Base-by-base conservation (phyloP, 2,888 invertebrate species). In the Sesamia inferens region DNA sequence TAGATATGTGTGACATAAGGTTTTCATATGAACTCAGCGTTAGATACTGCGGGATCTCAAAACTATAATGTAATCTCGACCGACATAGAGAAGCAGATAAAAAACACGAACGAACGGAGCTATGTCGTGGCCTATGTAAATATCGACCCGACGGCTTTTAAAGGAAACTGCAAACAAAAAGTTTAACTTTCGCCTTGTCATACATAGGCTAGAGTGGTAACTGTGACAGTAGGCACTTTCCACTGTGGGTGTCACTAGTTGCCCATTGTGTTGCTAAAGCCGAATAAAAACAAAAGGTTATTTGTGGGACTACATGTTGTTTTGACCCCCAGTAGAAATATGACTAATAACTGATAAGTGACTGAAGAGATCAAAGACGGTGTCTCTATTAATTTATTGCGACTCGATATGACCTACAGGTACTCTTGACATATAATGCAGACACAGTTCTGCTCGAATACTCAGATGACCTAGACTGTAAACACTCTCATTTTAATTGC, bases 201-300 rank as follows among this genome's bases (percentile, higher is more conserved):
- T 73, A 77, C 82, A 79, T 73, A 76, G 73, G 85, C 83, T 87
- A 85, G 80, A 79, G 86, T 89, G 89, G 90, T 92, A 88, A 88
- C 89, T 85, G 72, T 79, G 76, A 82, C 82, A 87, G 90, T 87
- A 89, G 85, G 88, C 88, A 92, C 94, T 95, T 95, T 95, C 93
- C 91, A 92, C 88, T 85, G 92, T 93, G 90, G 93, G 93, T 93
- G 94, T 93, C 91, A 86, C 86, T 86, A 88, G 86, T 84, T 89
- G 89, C 82, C 90, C 89, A 95, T 95, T 95, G 94, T 95, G 85
- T 89, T 89, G 93, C 93, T 93, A 95, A 95, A 94, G 93, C 90
- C 89, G 90, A 91, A 92, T 92, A 90, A 90, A 90, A 91, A 94
- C 93, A 94, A 94, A 94, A 91, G 92, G 68, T 83, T 82, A 87